phyloP scores from a whole-genome alignment of 2,113 vertebrate species.

The Serilophus lunatus region DNA sequence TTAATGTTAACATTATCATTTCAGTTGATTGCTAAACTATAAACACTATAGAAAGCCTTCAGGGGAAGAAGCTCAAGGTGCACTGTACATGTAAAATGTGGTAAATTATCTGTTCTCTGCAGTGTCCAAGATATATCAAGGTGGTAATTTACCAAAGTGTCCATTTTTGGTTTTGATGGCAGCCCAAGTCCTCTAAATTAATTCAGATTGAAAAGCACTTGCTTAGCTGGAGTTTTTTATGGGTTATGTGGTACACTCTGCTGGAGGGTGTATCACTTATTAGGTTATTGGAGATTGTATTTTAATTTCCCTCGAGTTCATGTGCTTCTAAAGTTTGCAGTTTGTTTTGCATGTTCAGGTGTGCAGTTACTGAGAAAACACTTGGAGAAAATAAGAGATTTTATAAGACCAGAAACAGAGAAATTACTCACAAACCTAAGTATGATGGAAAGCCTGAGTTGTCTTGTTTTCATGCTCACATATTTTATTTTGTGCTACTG shows the following conservation, averaged over 20 bases:
- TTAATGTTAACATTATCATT: slow-evolving; percentile 55
- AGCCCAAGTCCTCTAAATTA: not conserved
- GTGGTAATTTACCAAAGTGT: not conserved
- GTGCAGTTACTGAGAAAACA: not conserved
- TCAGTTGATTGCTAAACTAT: slow-evolving; percentile 61
- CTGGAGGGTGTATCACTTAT: not conserved
- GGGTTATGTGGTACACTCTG: not conserved
- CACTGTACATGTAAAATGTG: slow-evolving; percentile 14
- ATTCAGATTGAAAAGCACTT: not conserved
- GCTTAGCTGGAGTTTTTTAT: not conserved
- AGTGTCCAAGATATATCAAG: not conserved
- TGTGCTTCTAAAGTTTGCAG: not conserved
- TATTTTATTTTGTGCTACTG: not conserved
- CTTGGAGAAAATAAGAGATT: not conserved
- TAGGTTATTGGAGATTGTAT: not conserved
- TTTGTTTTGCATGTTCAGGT: not conserved
- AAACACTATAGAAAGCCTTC: slow-evolving; percentile 40
- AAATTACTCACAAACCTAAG: not conserved
- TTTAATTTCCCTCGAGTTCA: not conserved
- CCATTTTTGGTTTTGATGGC: not conserved
- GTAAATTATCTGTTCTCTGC: slow-evolving; percentile 17
- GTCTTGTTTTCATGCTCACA: not conserved
- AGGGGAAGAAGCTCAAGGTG: slow-evolving; percentile 19
- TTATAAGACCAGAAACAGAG: not conserved
- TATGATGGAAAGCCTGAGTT: not conserved